These are phyloP conservation scores for Agonopterix heracliana DNA, from an alignment of 2,888 invertebrate species.

Conservation along the genomic window DNA sequence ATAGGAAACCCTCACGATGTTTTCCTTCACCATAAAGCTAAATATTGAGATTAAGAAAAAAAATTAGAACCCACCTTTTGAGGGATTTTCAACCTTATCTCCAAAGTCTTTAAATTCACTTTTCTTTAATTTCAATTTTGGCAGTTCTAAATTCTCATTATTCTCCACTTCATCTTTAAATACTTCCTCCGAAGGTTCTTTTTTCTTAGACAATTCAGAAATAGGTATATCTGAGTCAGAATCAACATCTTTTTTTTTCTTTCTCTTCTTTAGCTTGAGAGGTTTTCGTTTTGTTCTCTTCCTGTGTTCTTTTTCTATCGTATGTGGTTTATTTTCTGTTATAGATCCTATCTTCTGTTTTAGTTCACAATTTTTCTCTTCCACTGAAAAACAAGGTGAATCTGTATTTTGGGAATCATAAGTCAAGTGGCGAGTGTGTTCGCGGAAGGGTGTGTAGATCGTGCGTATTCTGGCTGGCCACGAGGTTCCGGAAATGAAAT, in stretches of 20 bases:
- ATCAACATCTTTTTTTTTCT: constrained; percentile 13
- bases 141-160: background rate
- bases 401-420: too few relatives aligned
- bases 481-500: too few relatives aligned
- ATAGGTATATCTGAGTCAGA: constrained; percentile 41
- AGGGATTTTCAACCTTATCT: background rate
- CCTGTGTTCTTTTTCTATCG: background rate
- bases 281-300: constrained; percentile 19
- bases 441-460: too few relatives aligned
- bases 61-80: constrained; percentile 4
- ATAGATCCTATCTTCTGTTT: too few relatives aligned
- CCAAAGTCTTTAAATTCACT: background rate
- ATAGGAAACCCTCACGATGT: too few relatives aligned
- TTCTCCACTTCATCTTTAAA: constrained; percentile 1
- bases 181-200: constrained; percentile 1
- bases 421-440: too few relatives aligned
- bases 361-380: too few relatives aligned
- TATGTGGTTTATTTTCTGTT: background rate
- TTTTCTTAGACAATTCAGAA: constrained; percentile 20
- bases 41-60: too few relatives aligned
- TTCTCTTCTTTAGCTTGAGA: constrained; percentile 11
- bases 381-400: too few relatives aligned
- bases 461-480: too few relatives aligned
- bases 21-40: too few relatives aligned
- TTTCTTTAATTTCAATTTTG: background rate